Evolutionary conservation across 2,113 vertebrate genomes (phyloP).

Genomic region (Corythoichthys intestinalis): DNA sequence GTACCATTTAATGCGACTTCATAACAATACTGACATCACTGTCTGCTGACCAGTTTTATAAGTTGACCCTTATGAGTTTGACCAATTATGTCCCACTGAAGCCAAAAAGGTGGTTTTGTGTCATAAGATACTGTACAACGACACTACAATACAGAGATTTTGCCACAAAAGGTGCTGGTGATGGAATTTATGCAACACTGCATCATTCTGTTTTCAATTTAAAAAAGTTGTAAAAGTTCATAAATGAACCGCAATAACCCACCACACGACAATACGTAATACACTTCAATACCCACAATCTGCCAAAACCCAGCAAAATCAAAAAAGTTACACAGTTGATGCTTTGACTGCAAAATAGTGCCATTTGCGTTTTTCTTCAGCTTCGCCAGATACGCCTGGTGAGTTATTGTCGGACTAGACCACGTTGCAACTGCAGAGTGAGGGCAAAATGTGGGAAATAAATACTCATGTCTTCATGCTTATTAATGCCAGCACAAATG

Average conservation of each 20-base stretch:
- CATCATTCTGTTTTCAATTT: not conserved
- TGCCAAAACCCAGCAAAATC: not conserved
- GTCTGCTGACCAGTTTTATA: constrained; percentile 73
- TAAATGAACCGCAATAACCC: not conserved
- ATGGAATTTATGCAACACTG: not conserved
- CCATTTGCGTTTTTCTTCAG: too few species aligned
- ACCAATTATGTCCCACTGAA: constrained; percentile 78
- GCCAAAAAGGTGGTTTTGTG: constrained; percentile 57
- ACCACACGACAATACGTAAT: too few species aligned
- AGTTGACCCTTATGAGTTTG: constrained; percentile 77
- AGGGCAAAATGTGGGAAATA: not conserved
- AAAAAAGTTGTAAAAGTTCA: not conserved
- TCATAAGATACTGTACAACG: not conserved
- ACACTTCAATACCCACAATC: not conserved
- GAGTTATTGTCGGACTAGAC: not conserved
- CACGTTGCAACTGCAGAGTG: not conserved
- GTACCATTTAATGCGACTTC: constrained; percentile 50
- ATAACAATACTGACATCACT: constrained; percentile 67
- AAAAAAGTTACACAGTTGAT: not conserved
- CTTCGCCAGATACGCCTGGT: too few species aligned
- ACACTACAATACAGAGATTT: not conserved
- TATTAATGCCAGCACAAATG: too few species aligned
- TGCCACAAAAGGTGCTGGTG: not conserved
- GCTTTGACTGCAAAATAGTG: too few species aligned
- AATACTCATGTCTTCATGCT: too few species aligned